A percentile compares a stretch with the other conserved stretches of the same genome.
phyloP scores from a whole-genome alignment of 2,797 vertebrate genomes.

The Periparus ater region DNA sequence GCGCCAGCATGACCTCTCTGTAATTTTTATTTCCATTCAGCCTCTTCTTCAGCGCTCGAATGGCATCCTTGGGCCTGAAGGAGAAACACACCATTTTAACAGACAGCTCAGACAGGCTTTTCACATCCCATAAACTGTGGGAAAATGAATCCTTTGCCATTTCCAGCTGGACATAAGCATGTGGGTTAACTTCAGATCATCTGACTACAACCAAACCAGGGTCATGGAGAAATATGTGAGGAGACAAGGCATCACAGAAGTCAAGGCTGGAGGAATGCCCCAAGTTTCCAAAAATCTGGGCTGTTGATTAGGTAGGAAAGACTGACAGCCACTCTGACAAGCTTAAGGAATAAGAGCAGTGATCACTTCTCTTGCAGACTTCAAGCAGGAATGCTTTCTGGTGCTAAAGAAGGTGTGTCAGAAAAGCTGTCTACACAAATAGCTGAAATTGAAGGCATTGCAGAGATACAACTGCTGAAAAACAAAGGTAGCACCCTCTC shows the following conservation, averaged over 20 bases:
- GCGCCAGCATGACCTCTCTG: constrained; percentile 94
- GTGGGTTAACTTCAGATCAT: not conserved
- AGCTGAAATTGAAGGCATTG: not conserved
- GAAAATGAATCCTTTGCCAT: not conserved
- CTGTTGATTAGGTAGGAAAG: not conserved
- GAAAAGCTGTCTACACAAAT: not conserved
- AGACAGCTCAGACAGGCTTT: not conserved
- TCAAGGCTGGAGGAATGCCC: not conserved
- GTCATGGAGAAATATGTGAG: not conserved
- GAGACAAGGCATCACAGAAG: not conserved
- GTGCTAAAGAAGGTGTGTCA: not conserved
- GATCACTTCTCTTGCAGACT: not conserved
- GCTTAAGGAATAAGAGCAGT: not conserved
- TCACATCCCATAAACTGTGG: not conserved
- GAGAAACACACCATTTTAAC: not conserved
- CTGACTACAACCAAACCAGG: not conserved
- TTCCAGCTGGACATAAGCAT: not conserved
- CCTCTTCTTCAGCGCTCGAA: constrained; percentile 95
- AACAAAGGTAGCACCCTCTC: not conserved
- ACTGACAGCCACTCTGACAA: not conserved
- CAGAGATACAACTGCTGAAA: not conserved
- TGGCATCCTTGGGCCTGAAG: constrained; percentile 94
- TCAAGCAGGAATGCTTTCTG: not conserved
- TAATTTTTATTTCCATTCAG: constrained; percentile 96
- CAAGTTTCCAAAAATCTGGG: not conserved